Evolutionary conservation across 1,140 invertebrate species (phyloP).

Genomic region (Papilio helenus): DNA sequence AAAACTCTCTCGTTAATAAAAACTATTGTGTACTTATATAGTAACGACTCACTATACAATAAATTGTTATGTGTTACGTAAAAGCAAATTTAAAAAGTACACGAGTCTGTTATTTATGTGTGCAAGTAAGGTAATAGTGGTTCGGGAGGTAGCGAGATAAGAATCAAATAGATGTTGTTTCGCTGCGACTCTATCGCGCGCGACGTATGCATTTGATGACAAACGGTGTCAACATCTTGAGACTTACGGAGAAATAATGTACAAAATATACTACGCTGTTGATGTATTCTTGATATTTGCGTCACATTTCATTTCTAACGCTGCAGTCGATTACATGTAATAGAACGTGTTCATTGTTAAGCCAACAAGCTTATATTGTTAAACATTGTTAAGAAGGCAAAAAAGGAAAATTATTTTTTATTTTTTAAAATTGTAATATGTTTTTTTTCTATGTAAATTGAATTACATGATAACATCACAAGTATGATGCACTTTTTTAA

Average conservation of each 20-base stretch:
- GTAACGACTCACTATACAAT: not conserved
- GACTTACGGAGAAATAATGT: conserved; percentile 64
- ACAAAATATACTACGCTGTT: conserved; percentile 37
- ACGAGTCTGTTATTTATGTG: conserved; percentile 54
- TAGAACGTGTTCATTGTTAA: not conserved
- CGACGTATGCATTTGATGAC: conserved; percentile 74
- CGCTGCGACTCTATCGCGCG: conserved; percentile 66
- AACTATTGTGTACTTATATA: too few relatives aligned
- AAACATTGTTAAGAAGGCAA: too few relatives aligned
- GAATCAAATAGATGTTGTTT: conserved; percentile 83
- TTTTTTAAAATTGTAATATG: too few relatives aligned
- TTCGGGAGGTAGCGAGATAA: conserved; percentile 69
- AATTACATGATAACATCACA: too few relatives aligned
- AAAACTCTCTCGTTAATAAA: not conserved
- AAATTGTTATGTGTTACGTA: not conserved
- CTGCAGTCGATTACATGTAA: too few relatives aligned
- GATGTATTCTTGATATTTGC: conserved; percentile 28
- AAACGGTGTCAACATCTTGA: conserved; percentile 69
- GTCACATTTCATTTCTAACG: not conserved
- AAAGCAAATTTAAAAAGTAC: conserved; percentile 14
- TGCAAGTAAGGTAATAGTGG: conserved; percentile 51
- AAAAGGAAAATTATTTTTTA: too few relatives aligned
- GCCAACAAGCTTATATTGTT: too few relatives aligned
- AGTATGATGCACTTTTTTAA: too few relatives aligned
- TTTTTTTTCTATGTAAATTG: too few relatives aligned